Percentiles rank a stretch among this genome's conserved stretches.
phyloP scores from a whole-genome alignment of 2,888 invertebrate species.

The Resseliella maxima region DNA sequence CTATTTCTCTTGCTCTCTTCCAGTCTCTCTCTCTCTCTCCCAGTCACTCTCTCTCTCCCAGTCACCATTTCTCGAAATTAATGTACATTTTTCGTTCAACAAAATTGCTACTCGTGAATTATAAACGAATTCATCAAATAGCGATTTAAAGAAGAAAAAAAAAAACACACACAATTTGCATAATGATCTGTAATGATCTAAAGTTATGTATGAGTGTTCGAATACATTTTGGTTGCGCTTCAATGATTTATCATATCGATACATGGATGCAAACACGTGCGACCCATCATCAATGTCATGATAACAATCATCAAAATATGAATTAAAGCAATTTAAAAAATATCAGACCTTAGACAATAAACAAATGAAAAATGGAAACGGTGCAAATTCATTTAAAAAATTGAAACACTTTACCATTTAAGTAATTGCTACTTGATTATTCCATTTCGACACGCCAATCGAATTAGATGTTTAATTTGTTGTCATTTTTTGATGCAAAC shows the following conservation, averaged over 20 bases:
- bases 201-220: background rate
- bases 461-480: constrained; percentile 13
- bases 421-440: constrained; percentile 32
- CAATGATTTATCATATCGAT: background rate
- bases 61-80: background rate
- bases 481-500: background rate
- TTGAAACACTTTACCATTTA: background rate
- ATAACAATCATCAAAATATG: background rate
- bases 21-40: no score
- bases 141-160: constrained; percentile 12
- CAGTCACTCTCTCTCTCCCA: no score
- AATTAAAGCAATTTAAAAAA: background rate
- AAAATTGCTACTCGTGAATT: background rate
- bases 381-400: background rate
- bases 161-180: constrained; percentile 42
- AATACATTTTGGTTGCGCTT: constrained; percentile 11
- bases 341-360: no score
- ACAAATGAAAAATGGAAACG: background rate
- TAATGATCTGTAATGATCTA: background rate
- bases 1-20: no score
- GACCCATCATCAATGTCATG: background rate
- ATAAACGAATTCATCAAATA: constrained; percentile 25
- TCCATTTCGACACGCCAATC: background rate
- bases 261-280: background rate
- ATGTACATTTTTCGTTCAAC: background rate